Conservation (phyloP, 2,113 vertebrate species). For the Puma concolor region DNA sequence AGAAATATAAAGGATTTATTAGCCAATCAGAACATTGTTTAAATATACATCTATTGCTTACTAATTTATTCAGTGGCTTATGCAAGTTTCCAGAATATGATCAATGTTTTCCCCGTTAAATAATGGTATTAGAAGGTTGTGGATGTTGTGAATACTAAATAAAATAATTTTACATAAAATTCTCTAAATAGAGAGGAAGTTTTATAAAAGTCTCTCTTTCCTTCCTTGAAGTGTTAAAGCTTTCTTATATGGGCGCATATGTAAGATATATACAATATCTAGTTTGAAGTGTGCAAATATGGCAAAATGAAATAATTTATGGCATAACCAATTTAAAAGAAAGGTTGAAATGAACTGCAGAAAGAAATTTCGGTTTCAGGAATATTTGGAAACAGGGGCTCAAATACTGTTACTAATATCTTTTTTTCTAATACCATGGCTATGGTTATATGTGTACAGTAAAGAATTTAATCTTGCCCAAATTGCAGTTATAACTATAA, state of each 20-base stretch:
- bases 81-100: neutral
- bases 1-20: neutral
- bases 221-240: neutral
- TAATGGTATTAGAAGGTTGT: neutral
- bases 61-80: neutral
- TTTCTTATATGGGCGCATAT: neutral
- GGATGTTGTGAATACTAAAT: neutral
- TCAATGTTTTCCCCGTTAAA: neutral
- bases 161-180: neutral
- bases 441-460: neutral
- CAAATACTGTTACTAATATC: neutral
- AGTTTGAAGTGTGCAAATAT: neutral
- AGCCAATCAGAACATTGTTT: neutral
- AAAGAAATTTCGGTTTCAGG: neutral
- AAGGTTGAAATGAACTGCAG: neutral
- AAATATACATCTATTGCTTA: neutral
- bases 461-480: neutral
- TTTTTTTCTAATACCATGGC: neutral
- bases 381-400: neutral
- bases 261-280: neutral
- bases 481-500: neutral
- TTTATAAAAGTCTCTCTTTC: neutral
- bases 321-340: neutral
- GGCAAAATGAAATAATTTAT: neutral
- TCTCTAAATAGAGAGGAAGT: neutral